These are phyloP conservation scores for Melanchra persicariae DNA, from an alignment of 2,888 invertebrate genomes.

Conservation along the genomic window DNA sequence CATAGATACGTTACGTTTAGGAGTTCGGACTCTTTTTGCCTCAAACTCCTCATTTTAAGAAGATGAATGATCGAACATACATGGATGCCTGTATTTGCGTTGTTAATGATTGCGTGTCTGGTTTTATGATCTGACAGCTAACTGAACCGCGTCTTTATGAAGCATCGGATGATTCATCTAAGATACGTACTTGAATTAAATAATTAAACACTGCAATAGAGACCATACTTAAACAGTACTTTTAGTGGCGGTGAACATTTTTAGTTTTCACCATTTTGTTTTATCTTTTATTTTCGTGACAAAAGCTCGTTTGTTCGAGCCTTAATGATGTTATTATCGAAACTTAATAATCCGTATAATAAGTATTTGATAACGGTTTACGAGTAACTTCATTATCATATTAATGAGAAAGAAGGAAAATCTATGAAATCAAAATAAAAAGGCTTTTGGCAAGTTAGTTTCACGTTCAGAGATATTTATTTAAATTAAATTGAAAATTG, in stretches of 20 bases:
- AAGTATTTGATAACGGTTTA: conserved; percentile 17
- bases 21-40: conserved; percentile 35
- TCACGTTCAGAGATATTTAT: neutral
- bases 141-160: conserved; percentile 27
- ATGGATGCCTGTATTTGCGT: conserved; percentile 7
- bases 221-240: conserved; percentile 1
- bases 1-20: conserved; percentile 19
- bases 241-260: neutral
- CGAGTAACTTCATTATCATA: conserved; percentile 18
- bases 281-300: conserved; percentile 20
- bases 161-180: conserved; percentile 37
- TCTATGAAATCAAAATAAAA: conserved; percentile 6
- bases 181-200: conserved; percentile 32
- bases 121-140: conserved; percentile 24
- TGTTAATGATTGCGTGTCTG: conserved; percentile 35
- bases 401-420: neutral
- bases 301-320: conserved; percentile 14
- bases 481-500: neutral
- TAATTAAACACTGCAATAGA: conserved; percentile 36
- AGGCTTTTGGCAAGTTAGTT: neutral
- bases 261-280: conserved; percentile 13
- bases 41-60: conserved; percentile 24
- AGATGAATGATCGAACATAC: conserved; percentile 11
- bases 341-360: conserved; percentile 43
- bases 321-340: conserved; percentile 24